Percentiles rank a stretch among this genome's conserved stretches.
phyloP scores from a whole-genome alignment of 2,797 vertebrate species.

The Gadopsis marmoratus region DNA sequence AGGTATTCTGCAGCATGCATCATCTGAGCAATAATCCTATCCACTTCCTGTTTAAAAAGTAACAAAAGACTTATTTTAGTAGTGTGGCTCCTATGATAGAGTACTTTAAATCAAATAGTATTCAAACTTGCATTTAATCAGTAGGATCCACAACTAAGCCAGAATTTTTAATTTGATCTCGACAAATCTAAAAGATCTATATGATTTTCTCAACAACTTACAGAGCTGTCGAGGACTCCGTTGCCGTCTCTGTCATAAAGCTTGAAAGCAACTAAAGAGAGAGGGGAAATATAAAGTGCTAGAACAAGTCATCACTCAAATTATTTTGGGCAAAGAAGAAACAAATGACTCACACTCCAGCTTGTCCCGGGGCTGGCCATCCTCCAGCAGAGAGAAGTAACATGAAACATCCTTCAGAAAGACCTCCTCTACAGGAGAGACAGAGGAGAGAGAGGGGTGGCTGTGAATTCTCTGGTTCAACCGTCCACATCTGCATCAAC shows the following conservation, averaged over 20 bases:
- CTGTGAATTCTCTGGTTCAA: constrained; percentile 42
- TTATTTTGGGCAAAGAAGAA: constrained; percentile 28
- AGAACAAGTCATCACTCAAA: constrained; percentile 20
- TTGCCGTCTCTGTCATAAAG: constrained; percentile 95
- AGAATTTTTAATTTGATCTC: not conserved
- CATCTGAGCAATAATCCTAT: constrained; percentile 95
- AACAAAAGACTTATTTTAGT: constrained; percentile 18
- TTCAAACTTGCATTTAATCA: not conserved
- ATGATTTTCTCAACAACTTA: constrained; percentile 75
- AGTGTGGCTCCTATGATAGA: not conserved
- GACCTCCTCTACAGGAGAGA: constrained; percentile 81
- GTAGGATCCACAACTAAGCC: not conserved
- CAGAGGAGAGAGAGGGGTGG: constrained; percentile 14
- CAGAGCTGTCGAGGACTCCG: constrained; percentile 93
- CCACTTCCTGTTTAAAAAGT: constrained; percentile 89
- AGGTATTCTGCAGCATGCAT: constrained; percentile 95
- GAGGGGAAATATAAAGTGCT: constrained; percentile 44
- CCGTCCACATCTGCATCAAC: constrained; percentile 39
- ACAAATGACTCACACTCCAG: constrained; percentile 90
- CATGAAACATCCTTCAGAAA: constrained; percentile 94
- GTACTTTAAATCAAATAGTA: not conserved
- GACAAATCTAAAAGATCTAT: not conserved
- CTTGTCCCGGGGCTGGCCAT: constrained; percentile 93
- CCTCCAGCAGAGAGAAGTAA: constrained; percentile 95
- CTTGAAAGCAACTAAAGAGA: constrained; percentile 89